These are phyloP conservation scores for Pseudococcus viburni DNA, from an alignment of 2,888 invertebrate genomes.

Conservation along the genomic window DNA sequence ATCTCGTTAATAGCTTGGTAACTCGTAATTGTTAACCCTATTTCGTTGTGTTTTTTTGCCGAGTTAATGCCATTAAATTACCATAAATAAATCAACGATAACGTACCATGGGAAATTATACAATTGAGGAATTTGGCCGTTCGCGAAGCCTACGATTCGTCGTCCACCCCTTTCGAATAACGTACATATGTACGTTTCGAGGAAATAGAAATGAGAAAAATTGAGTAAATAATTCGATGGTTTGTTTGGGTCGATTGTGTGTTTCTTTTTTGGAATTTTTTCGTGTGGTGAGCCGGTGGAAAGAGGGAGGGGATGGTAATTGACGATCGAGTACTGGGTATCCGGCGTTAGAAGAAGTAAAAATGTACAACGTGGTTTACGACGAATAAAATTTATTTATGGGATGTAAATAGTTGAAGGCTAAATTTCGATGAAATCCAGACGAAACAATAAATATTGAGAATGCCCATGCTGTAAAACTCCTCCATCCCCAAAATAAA, in stretches of 20 bases:
- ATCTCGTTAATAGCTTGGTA: constrained; percentile 35
- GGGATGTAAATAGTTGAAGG: no score
- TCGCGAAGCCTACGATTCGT: neutral
- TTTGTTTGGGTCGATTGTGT: neutral
- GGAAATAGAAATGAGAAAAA: neutral
- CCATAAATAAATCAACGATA: constrained; percentile 20
- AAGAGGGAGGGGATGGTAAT: no score
- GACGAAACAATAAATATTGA: no score
- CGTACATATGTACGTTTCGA: neutral
- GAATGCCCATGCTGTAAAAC: no score
- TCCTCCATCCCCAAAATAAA: no score
- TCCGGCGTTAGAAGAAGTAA: no score
- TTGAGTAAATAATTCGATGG: neutral
- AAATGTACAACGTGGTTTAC: no score
- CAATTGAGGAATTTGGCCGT: neutral
- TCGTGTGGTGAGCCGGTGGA: no score
- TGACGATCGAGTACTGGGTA: no score
- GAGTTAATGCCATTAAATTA: neutral
- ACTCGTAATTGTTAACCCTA: constrained; percentile 29
- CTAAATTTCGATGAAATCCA: no score
- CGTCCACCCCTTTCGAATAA: neutral
- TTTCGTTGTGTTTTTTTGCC: neutral
- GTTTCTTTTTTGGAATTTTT: neutral
- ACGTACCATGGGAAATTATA: constrained; percentile 22
- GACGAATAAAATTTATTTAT: no score